These are phyloP conservation scores for Cheilosia grossa DNA, from an alignment of 2,888 invertebrate genomes.

Conservation along the genomic window DNA sequence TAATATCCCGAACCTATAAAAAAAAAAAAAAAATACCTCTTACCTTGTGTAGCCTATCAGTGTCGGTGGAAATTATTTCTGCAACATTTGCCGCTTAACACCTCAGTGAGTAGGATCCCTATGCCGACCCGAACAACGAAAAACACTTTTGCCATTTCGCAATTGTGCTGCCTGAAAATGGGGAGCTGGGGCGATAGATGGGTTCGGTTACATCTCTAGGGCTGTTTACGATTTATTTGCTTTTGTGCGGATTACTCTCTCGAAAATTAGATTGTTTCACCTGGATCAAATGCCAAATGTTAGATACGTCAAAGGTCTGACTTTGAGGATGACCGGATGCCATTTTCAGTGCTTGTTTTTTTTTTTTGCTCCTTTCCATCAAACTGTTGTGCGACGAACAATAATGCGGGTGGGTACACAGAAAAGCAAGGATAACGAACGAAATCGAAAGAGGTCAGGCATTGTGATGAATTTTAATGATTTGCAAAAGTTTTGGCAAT, in stretches of 20 bases:
- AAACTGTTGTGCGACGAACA: slow-evolving; percentile 2
- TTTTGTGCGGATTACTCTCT: slow-evolving; percentile 46
- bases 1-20: background rate
- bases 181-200: background rate
- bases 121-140: slow-evolving; percentile 18
- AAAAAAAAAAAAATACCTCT: background rate
- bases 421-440: slow-evolving; percentile 24
- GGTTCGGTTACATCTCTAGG: slow-evolving; percentile 21
- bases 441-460: slow-evolving; percentile 33
- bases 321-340: slow-evolving; percentile 7
- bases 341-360: slow-evolving; percentile 3
- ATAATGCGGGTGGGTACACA: background rate
- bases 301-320: slow-evolving; percentile 51
- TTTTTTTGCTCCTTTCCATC: background rate
- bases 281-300: slow-evolving; percentile 63
- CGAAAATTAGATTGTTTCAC: slow-evolving; percentile 62
- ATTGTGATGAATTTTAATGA: slow-evolving; percentile 65
- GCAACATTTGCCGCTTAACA: slow-evolving; percentile 60
- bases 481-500: slow-evolving; percentile 9
- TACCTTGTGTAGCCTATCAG: slow-evolving; percentile 32
- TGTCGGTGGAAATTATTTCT: slow-evolving; percentile 57
- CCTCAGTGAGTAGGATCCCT: slow-evolving; percentile 44
- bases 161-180: slow-evolving; percentile 5
- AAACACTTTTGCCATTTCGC: slow-evolving; percentile 44
- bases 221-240: slow-evolving; percentile 40